Evolutionary conservation across 2,888 invertebrate species (phyloP).

Genomic region (Merodon equestris): DNA sequence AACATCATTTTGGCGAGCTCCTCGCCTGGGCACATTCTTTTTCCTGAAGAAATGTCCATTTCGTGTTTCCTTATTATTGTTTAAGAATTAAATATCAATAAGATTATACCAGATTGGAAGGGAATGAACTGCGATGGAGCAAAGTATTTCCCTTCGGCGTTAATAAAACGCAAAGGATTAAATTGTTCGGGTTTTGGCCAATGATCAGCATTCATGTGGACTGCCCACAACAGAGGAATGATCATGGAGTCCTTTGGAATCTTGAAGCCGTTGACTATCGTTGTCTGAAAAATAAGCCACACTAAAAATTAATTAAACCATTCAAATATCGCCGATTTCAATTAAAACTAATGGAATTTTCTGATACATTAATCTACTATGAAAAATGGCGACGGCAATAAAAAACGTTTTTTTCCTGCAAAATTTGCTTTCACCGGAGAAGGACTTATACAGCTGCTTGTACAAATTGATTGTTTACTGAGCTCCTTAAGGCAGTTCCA

Average conservation of each 20-base stretch:
- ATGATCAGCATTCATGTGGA: constrained; percentile 85
- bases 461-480: too few species aligned
- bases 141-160: constrained; percentile 81
- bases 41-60: constrained; percentile 80
- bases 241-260: constrained; percentile 87
- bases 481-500: too few species aligned
- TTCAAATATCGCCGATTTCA: too few species aligned
- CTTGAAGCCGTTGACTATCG: constrained; percentile 81
- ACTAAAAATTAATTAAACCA: neutral
- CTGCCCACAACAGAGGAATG: constrained; percentile 89
- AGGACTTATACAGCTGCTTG: too few species aligned
- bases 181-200: constrained; percentile 86
- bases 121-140: constrained; percentile 88
- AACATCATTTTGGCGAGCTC: constrained; percentile 88
- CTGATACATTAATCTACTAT: too few species aligned
- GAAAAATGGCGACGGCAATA: too few species aligned
- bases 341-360: too few species aligned
- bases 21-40: constrained; percentile 91
- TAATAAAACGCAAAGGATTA: constrained; percentile 85
- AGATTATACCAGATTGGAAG: constrained; percentile 86
- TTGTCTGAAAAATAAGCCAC: constrained; percentile 78
- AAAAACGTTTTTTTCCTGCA: too few species aligned
- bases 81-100: neutral
- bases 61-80: neutral
- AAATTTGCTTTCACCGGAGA: too few species aligned